Evolutionary conservation across 2,113 vertebrate species (phyloP).

Genomic region (Nanger granti): DNA sequence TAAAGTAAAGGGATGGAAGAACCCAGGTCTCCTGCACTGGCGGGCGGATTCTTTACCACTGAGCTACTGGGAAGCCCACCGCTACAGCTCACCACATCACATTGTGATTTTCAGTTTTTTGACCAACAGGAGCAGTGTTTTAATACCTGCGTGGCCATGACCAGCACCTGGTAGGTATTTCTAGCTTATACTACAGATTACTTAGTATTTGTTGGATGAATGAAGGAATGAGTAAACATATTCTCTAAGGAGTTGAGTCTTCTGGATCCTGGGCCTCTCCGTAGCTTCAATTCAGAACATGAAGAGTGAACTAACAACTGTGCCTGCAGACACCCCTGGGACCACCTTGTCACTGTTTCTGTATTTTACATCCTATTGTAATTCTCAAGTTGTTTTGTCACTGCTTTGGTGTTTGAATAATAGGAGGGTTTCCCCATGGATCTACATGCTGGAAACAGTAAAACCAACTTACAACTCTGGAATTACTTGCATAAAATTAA

Average conservation of each 20-base stretch:
- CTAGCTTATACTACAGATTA: neutral
- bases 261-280: neutral
- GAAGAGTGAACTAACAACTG: neutral
- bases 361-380: neutral
- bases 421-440: neutral
- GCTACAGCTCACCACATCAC: neutral
- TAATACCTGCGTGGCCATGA: neutral
- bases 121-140: neutral
- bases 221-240: neutral
- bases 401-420: neutral
- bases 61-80: neutral
- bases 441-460: neutral
- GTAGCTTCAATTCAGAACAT: neutral
- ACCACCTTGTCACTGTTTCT: neutral
- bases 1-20: neutral
- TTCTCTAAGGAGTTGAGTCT: neutral
- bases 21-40: neutral
- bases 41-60: neutral
- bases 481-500: neutral
- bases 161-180: neutral
- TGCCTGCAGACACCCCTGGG: neutral
- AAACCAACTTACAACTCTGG: neutral
- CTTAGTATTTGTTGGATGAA: neutral
- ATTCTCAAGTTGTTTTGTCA: neutral
- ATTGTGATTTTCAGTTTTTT: neutral